These are phyloP conservation scores for Aethes cnicana DNA, from an alignment of 2,888 invertebrate genomes.

Conservation along the genomic window DNA sequence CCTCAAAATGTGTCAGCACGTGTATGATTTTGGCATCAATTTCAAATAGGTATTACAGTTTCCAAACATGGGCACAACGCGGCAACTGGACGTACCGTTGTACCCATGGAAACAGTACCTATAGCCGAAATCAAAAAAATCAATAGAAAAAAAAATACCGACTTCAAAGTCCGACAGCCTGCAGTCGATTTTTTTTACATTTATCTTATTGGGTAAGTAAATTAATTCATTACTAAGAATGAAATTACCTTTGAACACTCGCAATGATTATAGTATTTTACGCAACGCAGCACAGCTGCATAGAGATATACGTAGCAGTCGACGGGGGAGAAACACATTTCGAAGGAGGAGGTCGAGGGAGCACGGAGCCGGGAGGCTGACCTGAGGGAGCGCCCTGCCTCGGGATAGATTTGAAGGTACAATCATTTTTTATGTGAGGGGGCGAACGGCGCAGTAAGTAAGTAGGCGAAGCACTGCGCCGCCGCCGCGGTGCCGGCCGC, in stretches of 20 bases:
- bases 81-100: too few species aligned
- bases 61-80: too few species aligned
- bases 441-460: conserved; percentile 46
- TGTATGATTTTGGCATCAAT: too few species aligned
- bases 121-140: too few species aligned
- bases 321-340: conserved; percentile 44
- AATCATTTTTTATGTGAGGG: conserved; percentile 82
- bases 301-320: conserved; percentile 59
- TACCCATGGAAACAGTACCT: too few species aligned
- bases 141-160: too few species aligned
- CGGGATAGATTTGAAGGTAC: conserved; percentile 82
- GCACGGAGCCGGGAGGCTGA: conserved; percentile 42
- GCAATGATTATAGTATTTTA: conserved; percentile 40
- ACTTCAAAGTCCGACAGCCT: too few species aligned
- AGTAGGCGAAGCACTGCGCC: neutral
- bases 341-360: conserved; percentile 40
- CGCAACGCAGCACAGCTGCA: conserved; percentile 55
- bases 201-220: too few species aligned
- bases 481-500: neutral
- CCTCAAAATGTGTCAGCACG: too few species aligned
- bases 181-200: too few species aligned
- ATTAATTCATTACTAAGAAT: neutral
- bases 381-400: conserved; percentile 65
- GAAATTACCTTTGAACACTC: conserved; percentile 7
- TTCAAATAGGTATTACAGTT: too few species aligned